Evolutionary conservation across 1,140 invertebrate genomes (phyloP).

Genomic region (Zaprionus tsacasi): DNA sequence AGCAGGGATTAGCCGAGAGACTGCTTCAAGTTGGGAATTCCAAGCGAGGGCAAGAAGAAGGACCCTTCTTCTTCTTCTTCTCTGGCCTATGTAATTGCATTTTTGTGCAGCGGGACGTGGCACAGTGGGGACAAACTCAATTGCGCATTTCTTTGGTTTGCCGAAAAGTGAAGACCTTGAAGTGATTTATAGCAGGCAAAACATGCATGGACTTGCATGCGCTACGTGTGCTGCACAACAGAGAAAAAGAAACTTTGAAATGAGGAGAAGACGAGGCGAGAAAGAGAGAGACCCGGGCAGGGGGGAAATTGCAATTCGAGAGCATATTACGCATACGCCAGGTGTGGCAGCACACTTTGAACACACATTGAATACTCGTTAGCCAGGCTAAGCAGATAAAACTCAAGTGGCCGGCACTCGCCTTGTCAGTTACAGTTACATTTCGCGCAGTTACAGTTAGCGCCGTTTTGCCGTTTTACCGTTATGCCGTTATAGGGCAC

Average conservation of each 20-base stretch:
- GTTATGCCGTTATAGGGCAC: conserved; percentile 15
- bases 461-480: background rate
- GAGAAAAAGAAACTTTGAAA: background rate
- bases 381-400: conserved; percentile 12
- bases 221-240: background rate
- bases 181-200: conserved; percentile 22
- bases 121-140: conserved; percentile 18
- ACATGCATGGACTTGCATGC: conserved; percentile 4
- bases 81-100: conserved; percentile 51
- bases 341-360: background rate
- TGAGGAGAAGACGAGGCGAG: background rate
- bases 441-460: conserved; percentile 20
- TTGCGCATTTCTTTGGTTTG: conserved; percentile 40
- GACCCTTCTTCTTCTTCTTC: no score
- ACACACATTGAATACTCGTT: conserved; percentile 30
- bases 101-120: conserved; percentile 47
- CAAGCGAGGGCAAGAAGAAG: conserved; percentile 8
- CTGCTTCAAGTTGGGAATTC: background rate
- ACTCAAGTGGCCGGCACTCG: background rate
- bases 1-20: no score
- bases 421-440: conserved; percentile 20
- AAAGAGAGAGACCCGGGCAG: background rate
- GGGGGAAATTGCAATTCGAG: background rate
- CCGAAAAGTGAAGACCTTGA: conserved; percentile 11
- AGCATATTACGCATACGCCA: conserved; percentile 24